phyloP scores from a whole-genome alignment of 2,797 vertebrate species.

The Tenualosa thibaudeaui region DNA sequence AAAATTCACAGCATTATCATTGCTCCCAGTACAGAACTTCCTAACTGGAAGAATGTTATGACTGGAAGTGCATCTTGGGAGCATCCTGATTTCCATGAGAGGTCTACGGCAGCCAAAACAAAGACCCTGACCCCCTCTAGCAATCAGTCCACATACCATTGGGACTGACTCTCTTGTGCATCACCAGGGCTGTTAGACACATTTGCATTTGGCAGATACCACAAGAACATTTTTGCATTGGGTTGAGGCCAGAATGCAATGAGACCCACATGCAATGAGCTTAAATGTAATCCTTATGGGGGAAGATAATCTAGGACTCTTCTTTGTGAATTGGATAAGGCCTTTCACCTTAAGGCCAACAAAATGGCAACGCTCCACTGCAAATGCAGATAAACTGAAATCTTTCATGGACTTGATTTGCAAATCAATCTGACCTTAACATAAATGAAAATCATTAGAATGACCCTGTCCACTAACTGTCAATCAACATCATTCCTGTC shows the following conservation, averaged over 20 bases:
- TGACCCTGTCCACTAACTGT: no score
- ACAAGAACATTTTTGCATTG: conserved; percentile 1
- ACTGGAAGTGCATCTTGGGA: not conserved
- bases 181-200: not conserved
- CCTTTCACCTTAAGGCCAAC: not conserved
- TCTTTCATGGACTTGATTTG: not conserved
- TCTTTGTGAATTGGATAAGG: not conserved
- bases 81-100: not conserved
- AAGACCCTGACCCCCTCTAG: not conserved
- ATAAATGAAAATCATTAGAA: not conserved
- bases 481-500: no score
- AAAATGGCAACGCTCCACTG: not conserved
- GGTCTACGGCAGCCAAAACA: not conserved
- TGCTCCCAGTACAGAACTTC: not conserved
- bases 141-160: not conserved
- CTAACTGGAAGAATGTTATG: not conserved
- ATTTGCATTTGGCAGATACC: conserved; percentile 4
- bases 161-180: not conserved
- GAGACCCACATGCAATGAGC: not conserved
- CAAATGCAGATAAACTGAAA: not conserved
- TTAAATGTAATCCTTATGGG: not conserved
- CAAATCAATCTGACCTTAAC: not conserved
- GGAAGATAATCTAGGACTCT: not conserved
- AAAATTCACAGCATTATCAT: not conserved
- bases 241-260: not conserved